Evolutionary conservation across 2,797 vertebrate genomes (phyloP).

Genomic region (Poecilia velifera): DNA sequence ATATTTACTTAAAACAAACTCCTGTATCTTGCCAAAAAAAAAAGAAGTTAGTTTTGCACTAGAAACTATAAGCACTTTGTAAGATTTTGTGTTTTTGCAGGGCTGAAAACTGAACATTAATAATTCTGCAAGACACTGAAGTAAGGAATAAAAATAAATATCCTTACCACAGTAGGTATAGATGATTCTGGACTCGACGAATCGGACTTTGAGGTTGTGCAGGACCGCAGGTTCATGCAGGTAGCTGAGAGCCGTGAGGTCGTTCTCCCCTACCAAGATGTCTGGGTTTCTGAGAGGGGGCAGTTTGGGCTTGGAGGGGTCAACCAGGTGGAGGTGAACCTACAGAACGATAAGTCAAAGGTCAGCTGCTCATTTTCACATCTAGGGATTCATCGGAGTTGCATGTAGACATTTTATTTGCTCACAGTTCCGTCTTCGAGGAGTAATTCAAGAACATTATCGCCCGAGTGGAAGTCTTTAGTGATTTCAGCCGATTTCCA

Average conservation of each 20-base stretch:
- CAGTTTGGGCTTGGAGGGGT: constrained; percentile 78
- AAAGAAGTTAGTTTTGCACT: too few relatives aligned
- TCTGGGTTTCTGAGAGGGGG: constrained; percentile 95
- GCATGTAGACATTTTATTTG: constrained; percentile 22
- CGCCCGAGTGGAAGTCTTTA: constrained; percentile 84
- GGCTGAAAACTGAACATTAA: neutral
- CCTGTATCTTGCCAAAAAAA: too few relatives aligned
- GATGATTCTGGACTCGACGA: constrained; percentile 94
- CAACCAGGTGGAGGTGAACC: constrained; percentile 84
- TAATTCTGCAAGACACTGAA: neutral
- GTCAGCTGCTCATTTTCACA: constrained; percentile 13
- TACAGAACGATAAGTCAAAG: constrained; percentile 57
- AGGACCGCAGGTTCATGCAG: constrained; percentile 95
- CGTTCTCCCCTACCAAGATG: constrained; percentile 98
- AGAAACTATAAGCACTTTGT: too few relatives aligned
- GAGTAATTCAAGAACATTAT: constrained; percentile 80
- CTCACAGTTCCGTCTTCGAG: constrained; percentile 93
- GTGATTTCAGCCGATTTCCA: constrained; percentile 96
- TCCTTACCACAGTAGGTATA: constrained; percentile 95
- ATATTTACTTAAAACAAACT: too few relatives aligned
- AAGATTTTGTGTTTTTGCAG: too few relatives aligned
- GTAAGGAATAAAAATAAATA: neutral
- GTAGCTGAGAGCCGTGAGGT: constrained; percentile 98
- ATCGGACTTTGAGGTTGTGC: constrained; percentile 95
- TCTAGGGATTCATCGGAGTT: constrained; percentile 16